Conservation (phyloP, 2,888 invertebrate genomes). For the Callinectes sapidus region DNA sequence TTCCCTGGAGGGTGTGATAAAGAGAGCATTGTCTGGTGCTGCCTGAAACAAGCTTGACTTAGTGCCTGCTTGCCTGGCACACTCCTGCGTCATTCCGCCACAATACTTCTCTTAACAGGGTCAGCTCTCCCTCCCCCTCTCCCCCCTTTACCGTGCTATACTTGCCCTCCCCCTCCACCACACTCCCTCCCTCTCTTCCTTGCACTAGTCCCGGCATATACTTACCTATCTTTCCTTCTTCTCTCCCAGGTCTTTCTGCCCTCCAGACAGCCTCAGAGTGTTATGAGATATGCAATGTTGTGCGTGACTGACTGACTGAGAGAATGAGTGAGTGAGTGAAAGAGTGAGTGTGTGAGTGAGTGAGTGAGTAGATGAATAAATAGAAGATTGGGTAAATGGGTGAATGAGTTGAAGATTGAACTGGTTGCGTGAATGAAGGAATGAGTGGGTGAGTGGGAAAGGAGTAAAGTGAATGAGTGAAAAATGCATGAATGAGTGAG, state of each 20-base stretch:
- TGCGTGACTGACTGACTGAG: neutral
- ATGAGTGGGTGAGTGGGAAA: too few species aligned
- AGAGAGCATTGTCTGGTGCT: slow-evolving; percentile 30
- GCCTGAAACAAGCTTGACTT: slow-evolving; percentile 22
- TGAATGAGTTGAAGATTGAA: neutral
- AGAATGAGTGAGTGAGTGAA: neutral
- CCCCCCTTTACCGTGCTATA: neutral
- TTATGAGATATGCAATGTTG: neutral
- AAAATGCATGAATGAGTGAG: neutral
- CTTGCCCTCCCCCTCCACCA: neutral
- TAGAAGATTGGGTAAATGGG: too few species aligned
- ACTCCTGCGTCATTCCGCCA: slow-evolving; percentile 13
- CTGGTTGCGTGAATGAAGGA: neutral
- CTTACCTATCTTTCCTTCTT: neutral
- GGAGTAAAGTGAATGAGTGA: too few species aligned
- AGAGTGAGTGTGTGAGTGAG: neutral
- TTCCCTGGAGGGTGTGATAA: too few species aligned
- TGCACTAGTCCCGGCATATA: neutral
- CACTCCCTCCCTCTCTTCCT: neutral
- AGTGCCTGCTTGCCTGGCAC: slow-evolving; percentile 8
- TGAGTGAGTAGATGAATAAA: neutral
- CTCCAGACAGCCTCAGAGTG: neutral
- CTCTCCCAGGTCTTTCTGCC: neutral
- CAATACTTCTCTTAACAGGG: slow-evolving; percentile 21
- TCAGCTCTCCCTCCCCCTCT: neutral